A percentile compares a stretch with the other conserved stretches of the same genome.
Conservation (phyloP, 1,140 invertebrate genomes). For the Drosophila subpulchrella region DNA sequence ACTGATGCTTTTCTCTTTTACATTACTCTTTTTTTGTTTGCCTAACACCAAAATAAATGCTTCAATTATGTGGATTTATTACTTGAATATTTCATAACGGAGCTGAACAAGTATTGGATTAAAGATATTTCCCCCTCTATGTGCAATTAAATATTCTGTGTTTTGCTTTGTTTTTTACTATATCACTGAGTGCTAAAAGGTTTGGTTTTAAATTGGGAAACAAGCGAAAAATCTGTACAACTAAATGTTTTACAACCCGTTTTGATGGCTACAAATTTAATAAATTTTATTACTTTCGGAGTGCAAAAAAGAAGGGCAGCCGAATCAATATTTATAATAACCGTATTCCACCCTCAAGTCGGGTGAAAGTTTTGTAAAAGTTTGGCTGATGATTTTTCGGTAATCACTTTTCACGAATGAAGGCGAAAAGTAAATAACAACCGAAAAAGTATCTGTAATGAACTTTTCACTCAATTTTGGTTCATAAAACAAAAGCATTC, state of each 20-base stretch:
- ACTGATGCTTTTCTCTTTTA: slow-evolving; percentile 1
- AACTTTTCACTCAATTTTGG: slow-evolving; percentile 6
- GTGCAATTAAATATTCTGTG: slow-evolving; percentile 15
- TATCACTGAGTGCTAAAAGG: slow-evolving; percentile 34
- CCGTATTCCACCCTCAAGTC: not conserved
- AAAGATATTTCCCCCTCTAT: slow-evolving; percentile 23
- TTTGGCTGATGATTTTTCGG: slow-evolving; percentile 11
- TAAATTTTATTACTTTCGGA: slow-evolving; percentile 3
- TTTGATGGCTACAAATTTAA: slow-evolving; percentile 28
- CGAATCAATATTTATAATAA: slow-evolving; percentile 5
- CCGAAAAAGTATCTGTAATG: not conserved
- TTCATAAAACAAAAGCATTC: slow-evolving; percentile 15
- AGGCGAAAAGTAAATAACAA: slow-evolving; percentile 1
- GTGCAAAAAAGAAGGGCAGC: not conserved
- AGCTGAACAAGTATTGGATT: slow-evolving; percentile 31
- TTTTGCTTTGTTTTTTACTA: slow-evolving; percentile 10
- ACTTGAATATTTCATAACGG: slow-evolving; percentile 39
- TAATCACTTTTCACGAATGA: slow-evolving; percentile 27
- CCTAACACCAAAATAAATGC: slow-evolving; percentile 60
- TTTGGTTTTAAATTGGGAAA: slow-evolving; percentile 21
- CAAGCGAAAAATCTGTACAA: slow-evolving; percentile 17
- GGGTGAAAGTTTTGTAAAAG: slow-evolving; percentile 11
- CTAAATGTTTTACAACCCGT: slow-evolving; percentile 26
- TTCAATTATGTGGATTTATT: slow-evolving; percentile 57
- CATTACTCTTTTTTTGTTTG: slow-evolving; percentile 12